Evolutionary conservation across 2,113 vertebrate species (phyloP).

Genomic region (Cyanoramphus novaezelandiae): DNA sequence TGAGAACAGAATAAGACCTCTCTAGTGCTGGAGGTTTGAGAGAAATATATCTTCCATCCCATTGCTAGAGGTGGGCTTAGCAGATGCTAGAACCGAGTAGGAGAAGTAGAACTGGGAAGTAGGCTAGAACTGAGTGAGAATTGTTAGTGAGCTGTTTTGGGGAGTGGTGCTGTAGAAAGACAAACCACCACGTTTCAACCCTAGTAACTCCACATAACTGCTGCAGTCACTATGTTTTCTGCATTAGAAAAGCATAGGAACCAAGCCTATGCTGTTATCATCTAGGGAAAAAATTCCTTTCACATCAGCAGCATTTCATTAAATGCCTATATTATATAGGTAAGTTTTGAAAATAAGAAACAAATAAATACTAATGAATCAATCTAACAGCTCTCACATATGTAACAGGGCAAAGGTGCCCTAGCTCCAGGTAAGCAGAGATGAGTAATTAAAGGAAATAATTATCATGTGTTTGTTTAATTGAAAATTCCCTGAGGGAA

Average conservation of each 20-base stretch:
- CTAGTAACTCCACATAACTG: not conserved
- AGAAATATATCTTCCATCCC: not conserved
- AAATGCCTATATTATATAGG: not conserved
- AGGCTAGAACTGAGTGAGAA: not conserved
- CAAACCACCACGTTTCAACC: not conserved
- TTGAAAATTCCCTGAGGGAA: slow-evolving; percentile 38
- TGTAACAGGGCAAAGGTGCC: slow-evolving; percentile 44
- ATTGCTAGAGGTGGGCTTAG: not conserved
- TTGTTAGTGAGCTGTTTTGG: not conserved
- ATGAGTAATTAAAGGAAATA: slow-evolving; percentile 69
- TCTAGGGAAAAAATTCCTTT: not conserved
- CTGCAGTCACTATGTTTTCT: not conserved
- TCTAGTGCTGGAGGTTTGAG: not conserved
- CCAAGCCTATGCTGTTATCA: not conserved
- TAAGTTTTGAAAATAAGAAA: not conserved
- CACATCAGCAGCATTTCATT: not conserved
- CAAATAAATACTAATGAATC: slow-evolving; percentile 42
- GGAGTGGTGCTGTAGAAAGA: not conserved
- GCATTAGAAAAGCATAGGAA: not conserved
- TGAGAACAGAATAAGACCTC: not conserved
- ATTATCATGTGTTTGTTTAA: slow-evolving; percentile 64
- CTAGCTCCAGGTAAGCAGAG: slow-evolving; percentile 57
- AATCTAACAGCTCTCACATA: slow-evolving; percentile 50
- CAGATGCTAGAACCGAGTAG: not conserved
- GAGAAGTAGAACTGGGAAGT: not conserved